Evolutionary conservation across 2,113 vertebrate genomes (phyloP), one percentile per base, ranked within the genome.

Genomic region (Tragelaphus buxtoni): DNA sequence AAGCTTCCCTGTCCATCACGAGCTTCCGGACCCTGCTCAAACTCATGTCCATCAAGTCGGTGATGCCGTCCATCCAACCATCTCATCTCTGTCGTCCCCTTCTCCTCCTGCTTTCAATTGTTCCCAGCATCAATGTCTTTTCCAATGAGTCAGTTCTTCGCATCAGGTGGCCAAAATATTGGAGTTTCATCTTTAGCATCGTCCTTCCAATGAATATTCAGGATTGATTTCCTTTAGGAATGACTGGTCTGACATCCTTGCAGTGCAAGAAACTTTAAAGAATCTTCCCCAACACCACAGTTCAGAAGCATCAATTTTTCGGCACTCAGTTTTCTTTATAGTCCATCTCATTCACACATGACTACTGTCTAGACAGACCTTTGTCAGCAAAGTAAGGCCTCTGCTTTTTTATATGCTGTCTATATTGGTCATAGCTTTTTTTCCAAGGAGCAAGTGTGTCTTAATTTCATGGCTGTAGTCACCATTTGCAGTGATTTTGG

Each of bases 11-110:
- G 63, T 35, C 8, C 32, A 20, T 35, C 63, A 35, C 63, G 20
- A 69, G n/a, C 9, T 69, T 18, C 9, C 0, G 0, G 63, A 20
- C 2, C 17, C n/a, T 35, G n/a, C 4, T 35, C 63, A 69, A 20
- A 20, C 17, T 65, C 63, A 65, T 65, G 32, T 69, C 32, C 17
- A 35, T 69, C 2, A 0, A 35, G 63, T 69, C 0, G 1, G n/a
- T 35, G 9, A 69, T 35, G 17, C 63, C n/a, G 35, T 9, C n/a
- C n/a, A 20, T 69, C n/a, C n/a, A 69, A 35, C n/a, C n/a, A 35
- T 69, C n/a, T 69, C 63, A 69, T 69, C 17, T 35, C 8, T 69
- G n/a, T 10, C 1, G 0, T 69, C 17, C 63, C n/a, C 17, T 69
- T 69, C 63, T 69, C 17, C 63, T 65, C 63, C 63, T 20, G 17